Percentiles rank a stretch among this genome's conserved stretches.
phyloP scores from a whole-genome alignment of 1,140 invertebrate species.

The Heliconius hermathena region DNA sequence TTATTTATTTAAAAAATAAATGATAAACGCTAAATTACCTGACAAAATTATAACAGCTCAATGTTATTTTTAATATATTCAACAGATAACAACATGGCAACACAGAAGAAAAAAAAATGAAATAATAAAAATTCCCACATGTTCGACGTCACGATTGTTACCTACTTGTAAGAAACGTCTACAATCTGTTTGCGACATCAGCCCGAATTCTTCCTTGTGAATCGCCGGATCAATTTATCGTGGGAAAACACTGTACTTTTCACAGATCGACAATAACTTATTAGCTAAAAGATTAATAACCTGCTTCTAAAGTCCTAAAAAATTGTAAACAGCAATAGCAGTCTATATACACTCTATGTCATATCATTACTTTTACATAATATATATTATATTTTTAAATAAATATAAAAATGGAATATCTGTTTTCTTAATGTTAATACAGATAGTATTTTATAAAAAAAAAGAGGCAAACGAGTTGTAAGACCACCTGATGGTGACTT shows the following conservation, averaged over 20 bases:
- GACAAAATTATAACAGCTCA: not conserved
- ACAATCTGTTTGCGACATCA: conserved; percentile 1
- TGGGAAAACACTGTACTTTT: not conserved
- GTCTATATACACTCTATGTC: too few species aligned
- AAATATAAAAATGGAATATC: too few species aligned
- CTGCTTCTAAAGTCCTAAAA: not conserved
- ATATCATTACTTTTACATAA: too few species aligned
- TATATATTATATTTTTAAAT: too few species aligned
- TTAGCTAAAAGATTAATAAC: not conserved
- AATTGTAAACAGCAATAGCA: too few species aligned
- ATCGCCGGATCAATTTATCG: not conserved
- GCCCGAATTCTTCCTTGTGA: conserved; percentile 10
- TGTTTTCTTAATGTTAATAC: too few species aligned
- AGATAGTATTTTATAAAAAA: too few species aligned
- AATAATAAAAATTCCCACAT: conserved; percentile 4
- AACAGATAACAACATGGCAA: not conserved
- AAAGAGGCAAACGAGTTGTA: too few species aligned
- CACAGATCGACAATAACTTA: not conserved
- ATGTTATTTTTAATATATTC: not conserved
- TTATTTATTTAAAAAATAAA: not conserved
- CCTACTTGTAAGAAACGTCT: not conserved
- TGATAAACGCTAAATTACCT: not conserved
- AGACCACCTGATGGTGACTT: too few species aligned
- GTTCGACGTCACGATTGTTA: conserved; percentile 9
- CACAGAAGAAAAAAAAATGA: not conserved